A percentile compares a stretch with the other conserved stretches of the same genome.
These are phyloP conservation scores for Coreoperca whiteheadi DNA, from an alignment of 2,113 vertebrate genomes.

Conservation along the genomic window DNA sequence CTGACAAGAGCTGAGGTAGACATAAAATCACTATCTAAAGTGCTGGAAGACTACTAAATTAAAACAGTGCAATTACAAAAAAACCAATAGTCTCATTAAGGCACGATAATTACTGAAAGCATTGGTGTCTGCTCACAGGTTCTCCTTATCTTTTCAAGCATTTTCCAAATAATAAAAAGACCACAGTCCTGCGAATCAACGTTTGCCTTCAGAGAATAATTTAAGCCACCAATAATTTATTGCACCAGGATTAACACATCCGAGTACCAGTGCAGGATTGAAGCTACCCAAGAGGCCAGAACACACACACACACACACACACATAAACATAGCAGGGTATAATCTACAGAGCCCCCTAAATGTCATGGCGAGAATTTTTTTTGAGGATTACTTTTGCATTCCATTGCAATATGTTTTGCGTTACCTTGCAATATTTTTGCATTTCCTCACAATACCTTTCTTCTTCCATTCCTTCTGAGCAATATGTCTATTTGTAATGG, in stretches of 20 bases:
- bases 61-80: constrained; percentile 67
- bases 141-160: constrained; percentile 44
- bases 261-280: constrained; percentile 52
- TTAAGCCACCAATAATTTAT: constrained; percentile 53
- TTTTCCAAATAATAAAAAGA: constrained; percentile 50
- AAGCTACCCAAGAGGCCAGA: constrained; percentile 50
- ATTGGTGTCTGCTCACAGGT: constrained; percentile 30
- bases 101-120: constrained; percentile 68
- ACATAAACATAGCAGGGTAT: constrained; percentile 61
- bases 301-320: constrained; percentile 58
- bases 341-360: no score
- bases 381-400: no score
- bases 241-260: constrained; percentile 51
- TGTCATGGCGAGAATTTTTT: no score
- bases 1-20: constrained; percentile 71
- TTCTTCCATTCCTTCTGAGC: no score
- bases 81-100: constrained; percentile 72
- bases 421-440: no score
- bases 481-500: no score
- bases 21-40: constrained; percentile 49
- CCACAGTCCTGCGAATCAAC: constrained; percentile 27
- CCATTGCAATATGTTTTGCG: no score
- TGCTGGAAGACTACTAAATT: constrained; percentile 61
- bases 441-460: no score
- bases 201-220: constrained; percentile 41